A percentile compares a stretch with the other conserved stretches of the same genome.
phyloP scores from a whole-genome alignment of 2,113 vertebrate species.

The Arenaria interpres region DNA sequence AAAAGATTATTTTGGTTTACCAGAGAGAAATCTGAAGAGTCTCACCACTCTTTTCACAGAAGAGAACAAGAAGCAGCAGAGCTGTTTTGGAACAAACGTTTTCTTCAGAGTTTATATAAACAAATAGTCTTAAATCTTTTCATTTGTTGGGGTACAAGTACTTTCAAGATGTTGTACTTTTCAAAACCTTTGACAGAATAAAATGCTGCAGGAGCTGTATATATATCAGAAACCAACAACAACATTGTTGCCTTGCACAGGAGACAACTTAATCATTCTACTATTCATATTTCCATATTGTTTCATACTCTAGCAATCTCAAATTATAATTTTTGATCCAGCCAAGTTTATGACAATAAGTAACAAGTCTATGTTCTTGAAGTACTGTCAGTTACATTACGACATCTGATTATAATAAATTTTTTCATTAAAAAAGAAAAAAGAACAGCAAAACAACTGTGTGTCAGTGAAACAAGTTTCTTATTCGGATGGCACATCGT shows the following conservation, averaged over 20 bases:
- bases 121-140: slow-evolving; percentile 19
- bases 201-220: background rate
- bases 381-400: background rate
- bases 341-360: slow-evolving; percentile 7
- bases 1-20: background rate
- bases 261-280: slow-evolving; percentile 66
- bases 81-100: slow-evolving; percentile 14
- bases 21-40: background rate
- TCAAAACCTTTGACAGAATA: slow-evolving; percentile 16
- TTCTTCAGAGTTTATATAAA: slow-evolving; percentile 8
- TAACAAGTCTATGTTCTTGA: background rate
- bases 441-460: background rate
- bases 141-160: slow-evolving; percentile 29
- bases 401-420: slow-evolving; percentile 29
- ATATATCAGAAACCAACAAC: slow-evolving; percentile 9
- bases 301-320: slow-evolving; percentile 16
- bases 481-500: background rate
- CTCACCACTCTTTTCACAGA: background rate
- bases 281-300: slow-evolving; percentile 34
- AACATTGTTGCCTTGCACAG: slow-evolving; percentile 3
- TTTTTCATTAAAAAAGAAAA: background rate
- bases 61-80: background rate
- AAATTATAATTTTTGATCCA: slow-evolving; percentile 7
- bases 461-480: background rate
- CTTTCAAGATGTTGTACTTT: slow-evolving; percentile 26